Evolutionary conservation across 2,888 invertebrate genomes (phyloP).

Genomic region (Caenorhabditis sulstoni): DNA sequence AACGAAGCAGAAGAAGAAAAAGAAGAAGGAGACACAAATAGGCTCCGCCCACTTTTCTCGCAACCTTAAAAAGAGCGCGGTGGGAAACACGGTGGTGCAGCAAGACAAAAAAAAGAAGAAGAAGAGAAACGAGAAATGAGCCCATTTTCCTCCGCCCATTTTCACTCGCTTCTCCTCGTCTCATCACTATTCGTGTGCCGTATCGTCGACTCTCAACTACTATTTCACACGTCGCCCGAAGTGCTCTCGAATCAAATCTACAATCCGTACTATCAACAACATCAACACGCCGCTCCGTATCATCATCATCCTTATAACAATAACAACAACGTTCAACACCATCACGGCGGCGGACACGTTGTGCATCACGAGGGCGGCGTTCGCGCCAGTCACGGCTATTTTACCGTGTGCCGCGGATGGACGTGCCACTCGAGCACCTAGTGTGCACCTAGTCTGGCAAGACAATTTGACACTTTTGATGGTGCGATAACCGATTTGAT

Average conservation of each 20-base stretch:
- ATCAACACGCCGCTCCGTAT: constrained; percentile 36
- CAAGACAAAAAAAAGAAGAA: too few species aligned
- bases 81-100: too few species aligned
- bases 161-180: too few species aligned
- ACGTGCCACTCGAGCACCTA: constrained; percentile 34
- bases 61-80: too few species aligned
- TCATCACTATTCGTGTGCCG: background rate
- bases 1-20: too few species aligned
- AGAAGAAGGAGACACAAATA: too few species aligned
- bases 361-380: constrained; percentile 33
- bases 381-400: constrained; percentile 39
- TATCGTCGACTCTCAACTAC: constrained; percentile 4
- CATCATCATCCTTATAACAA: too few species aligned
- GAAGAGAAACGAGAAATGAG: too few species aligned
- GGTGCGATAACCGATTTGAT: constrained; percentile 11
- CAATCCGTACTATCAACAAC: constrained; percentile 33
- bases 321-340: constrained; percentile 25
- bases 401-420: constrained; percentile 44
- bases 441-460: background rate
- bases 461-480: too few species aligned
- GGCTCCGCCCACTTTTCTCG: too few species aligned
- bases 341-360: constrained; percentile 41
- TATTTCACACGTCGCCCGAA: constrained; percentile 40
- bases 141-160: too few species aligned
- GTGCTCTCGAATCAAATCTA: constrained; percentile 49